Evolutionary conservation across 92 coral and sea anemone species (phyloP), one percentile per base, ranked within the genome.

Genomic region (Desmophyllum pertusum): DNA sequence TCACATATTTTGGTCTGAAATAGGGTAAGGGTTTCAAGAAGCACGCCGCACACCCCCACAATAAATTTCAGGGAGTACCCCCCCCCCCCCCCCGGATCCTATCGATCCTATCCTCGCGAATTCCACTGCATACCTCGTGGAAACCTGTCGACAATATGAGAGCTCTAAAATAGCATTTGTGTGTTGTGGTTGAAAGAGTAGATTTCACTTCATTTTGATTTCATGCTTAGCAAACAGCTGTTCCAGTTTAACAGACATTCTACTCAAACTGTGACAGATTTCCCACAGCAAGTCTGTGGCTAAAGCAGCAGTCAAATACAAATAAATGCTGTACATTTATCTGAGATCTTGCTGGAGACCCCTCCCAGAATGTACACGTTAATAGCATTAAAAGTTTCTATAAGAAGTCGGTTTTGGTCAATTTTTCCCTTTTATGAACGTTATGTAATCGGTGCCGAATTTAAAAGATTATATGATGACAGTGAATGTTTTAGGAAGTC

Each of bases 151-250:
- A 31, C 51, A 39, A 38, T 41, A 10, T 39, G 52, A 77, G 14
- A 57, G 70, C 81, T 38, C 50, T 57, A 57, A 38, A 76, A 55
- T 76, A 27, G 15, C 38, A 73, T n/a, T 15, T 73, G 61, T 29
- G 77, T 46, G 36, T 46, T 77, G 70, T n/a, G 30, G 51, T 77
- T 39, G 52, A 38, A 67, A 38, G 73, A 17, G 25, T 4, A 13
- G 7, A 25, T 27, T 59, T 33, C 65, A 59, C 35, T 35, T 36
- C 23, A 37, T 67, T 37, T 67, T 36, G 36, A 37, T 67, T 67
- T 67, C 73, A 67, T 33, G 21, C 70, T 5, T 42, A 40, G 66
- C 6, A 30, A 27, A 59, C 81, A 77, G 81, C 81, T 77, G 81
- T 77, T 77, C 36, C 27, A 77, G 38, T 27, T 77, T 57, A 38